Evolutionary conservation across 1,140 invertebrate genomes (phyloP).

Genomic region (Dryas iulia): DNA sequence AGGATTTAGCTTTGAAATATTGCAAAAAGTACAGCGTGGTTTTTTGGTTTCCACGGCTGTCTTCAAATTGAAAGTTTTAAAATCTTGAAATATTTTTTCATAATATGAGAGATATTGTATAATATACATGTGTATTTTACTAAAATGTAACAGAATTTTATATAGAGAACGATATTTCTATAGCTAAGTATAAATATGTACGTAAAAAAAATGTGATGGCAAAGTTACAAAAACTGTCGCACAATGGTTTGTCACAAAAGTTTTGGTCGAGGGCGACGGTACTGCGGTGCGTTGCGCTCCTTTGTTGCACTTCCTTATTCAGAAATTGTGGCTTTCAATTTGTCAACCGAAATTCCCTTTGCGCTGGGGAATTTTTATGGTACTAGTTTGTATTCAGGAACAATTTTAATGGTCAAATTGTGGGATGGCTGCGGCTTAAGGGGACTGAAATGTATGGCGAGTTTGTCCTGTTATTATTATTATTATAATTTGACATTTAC

Average conservation of each 20-base stretch:
- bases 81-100: too few species aligned
- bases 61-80: too few species aligned
- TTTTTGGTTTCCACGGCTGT: too few species aligned
- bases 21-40: too few species aligned
- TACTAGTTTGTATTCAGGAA: too few species aligned
- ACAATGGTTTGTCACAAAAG: conserved; percentile 9
- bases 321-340: conserved; percentile 12
- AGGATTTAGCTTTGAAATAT: background rate
- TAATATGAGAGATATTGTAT: too few species aligned
- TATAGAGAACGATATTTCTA: too few species aligned
- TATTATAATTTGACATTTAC: background rate
- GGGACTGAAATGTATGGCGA: background rate
- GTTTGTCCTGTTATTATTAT: background rate
- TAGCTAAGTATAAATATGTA: background rate
- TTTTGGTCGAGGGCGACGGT: conserved; percentile 8
- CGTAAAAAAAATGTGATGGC: background rate
- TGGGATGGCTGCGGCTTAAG: background rate
- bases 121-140: too few species aligned
- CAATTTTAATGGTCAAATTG: conserved; percentile 6
- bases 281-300: conserved; percentile 4
- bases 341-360: conserved; percentile 16
- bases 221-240: conserved; percentile 3
- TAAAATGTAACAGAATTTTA: too few species aligned
- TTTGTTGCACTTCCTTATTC: conserved; percentile 12
- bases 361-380: conserved; percentile 5